Evolutionary conservation across 2,113 vertebrate genomes (phyloP).

Genomic region (Dipodomys stephensi): DNA sequence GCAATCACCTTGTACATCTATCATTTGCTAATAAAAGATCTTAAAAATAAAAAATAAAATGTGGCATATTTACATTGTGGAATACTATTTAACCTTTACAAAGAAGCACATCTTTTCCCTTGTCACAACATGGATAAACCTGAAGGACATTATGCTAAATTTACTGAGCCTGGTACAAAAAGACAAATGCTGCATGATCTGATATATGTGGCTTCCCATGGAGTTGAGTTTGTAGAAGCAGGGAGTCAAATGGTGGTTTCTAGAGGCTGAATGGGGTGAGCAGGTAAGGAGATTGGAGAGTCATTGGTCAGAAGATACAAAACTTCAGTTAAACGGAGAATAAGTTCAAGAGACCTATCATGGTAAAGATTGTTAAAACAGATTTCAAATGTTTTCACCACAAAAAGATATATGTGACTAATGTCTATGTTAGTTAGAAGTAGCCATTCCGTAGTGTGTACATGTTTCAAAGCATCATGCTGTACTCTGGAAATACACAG

Average conservation of each 20-base stretch:
- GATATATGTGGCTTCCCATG: background rate
- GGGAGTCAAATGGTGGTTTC: background rate
- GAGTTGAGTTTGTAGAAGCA: background rate
- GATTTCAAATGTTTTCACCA: constrained; percentile 4
- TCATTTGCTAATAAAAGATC: too few relatives aligned
- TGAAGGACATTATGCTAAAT: background rate
- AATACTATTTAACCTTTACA: background rate
- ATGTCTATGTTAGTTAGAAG: background rate
- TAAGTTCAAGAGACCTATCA: background rate
- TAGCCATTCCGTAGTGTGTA: background rate
- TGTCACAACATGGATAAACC: background rate
- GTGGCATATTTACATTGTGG: background rate
- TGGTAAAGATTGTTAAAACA: background rate
- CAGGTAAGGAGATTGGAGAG: background rate
- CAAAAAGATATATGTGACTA: background rate
- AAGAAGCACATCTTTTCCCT: background rate
- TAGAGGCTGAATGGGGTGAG: background rate
- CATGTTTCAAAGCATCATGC: background rate
- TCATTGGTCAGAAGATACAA: background rate
- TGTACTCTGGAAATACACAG: background rate
- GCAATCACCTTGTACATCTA: too few relatives aligned
- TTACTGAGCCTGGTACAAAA: background rate
- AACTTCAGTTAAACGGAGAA: background rate
- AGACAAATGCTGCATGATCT: background rate
- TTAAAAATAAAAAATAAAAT: too few relatives aligned